A percentile compares a stretch with the other conserved stretches of the same genome.
Evolutionary conservation across 1,140 invertebrate species (phyloP).

Genomic region (Pseudoatta argentina): DNA sequence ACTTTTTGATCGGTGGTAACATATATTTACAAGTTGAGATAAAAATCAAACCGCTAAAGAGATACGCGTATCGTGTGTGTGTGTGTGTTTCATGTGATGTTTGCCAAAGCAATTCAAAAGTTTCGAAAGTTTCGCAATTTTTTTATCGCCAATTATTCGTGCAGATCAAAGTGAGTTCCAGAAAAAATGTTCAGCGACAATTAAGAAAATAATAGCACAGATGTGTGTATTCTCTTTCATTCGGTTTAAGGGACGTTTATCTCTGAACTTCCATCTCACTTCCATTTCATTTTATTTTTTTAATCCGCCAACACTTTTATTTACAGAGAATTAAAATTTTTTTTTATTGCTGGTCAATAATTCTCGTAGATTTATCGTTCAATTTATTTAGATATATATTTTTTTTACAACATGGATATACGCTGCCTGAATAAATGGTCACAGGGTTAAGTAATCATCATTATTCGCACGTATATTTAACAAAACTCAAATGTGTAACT

Average conservation of each 20-base stretch:
- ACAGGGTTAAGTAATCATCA: constrained; percentile 4
- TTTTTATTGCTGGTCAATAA: background rate
- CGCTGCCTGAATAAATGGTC: background rate
- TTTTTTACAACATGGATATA: background rate
- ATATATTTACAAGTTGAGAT: constrained; percentile 27
- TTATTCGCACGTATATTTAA: constrained; percentile 22
- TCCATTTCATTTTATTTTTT: background rate
- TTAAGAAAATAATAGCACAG: background rate
- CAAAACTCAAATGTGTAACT: background rate
- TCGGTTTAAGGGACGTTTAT: background rate
- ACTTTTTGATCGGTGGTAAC: constrained; percentile 5
- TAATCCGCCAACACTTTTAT: background rate
- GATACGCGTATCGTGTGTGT: background rate
- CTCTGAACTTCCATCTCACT: background rate
- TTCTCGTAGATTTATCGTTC: background rate
- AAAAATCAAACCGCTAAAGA: background rate
- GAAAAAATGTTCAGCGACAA: background rate
- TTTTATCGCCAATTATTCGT: background rate
- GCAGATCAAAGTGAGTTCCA: background rate
- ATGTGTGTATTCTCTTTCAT: background rate
- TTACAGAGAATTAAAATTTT: background rate
- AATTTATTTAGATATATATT: background rate
- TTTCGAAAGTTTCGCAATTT: constrained; percentile 9
- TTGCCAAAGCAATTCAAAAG: constrained; percentile 9
- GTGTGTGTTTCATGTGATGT: background rate